These are phyloP conservation scores for Oreochromis aureus DNA, from an alignment of 2,113 vertebrate species.

Conservation along the genomic window DNA sequence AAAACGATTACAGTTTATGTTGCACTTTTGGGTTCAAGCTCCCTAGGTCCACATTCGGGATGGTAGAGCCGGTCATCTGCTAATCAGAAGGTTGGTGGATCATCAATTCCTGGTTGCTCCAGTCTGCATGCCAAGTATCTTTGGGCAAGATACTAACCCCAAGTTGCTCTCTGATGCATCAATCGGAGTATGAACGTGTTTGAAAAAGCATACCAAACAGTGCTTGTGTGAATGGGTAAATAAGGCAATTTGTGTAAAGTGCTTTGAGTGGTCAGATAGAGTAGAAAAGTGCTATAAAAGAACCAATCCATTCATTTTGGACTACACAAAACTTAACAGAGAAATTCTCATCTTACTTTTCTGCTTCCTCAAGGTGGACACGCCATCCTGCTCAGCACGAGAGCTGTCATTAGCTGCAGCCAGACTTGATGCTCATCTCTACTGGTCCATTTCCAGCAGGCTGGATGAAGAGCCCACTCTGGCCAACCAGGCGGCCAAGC, in stretches of 20 bases:
- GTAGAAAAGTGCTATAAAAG: background rate
- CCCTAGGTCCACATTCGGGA: background rate
- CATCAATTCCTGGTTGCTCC: background rate
- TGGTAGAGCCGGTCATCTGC: background rate
- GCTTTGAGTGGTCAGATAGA: background rate
- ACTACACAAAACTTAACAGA: background rate
- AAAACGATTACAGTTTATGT: background rate
- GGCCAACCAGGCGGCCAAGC: constrained; percentile 47
- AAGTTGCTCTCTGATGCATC: background rate
- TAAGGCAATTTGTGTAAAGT: background rate
- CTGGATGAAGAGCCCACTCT: constrained; percentile 82
- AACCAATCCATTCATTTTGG: background rate
- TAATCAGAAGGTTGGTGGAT: background rate
- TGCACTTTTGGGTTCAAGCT: background rate
- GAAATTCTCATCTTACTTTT: background rate
- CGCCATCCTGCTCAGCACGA: constrained; percentile 84
- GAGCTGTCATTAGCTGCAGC: constrained; percentile 82
- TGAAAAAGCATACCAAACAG: background rate
- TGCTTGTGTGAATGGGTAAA: background rate
- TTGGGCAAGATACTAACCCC: background rate
- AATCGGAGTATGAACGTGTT: background rate
- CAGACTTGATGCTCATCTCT: constrained; percentile 86
- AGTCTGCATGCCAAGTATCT: background rate
- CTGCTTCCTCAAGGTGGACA: constrained; percentile 77
- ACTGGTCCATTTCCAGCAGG: constrained; percentile 93